Conservation (phyloP, 2,113 vertebrate species). For the Petaurus breviceps region DNA sequence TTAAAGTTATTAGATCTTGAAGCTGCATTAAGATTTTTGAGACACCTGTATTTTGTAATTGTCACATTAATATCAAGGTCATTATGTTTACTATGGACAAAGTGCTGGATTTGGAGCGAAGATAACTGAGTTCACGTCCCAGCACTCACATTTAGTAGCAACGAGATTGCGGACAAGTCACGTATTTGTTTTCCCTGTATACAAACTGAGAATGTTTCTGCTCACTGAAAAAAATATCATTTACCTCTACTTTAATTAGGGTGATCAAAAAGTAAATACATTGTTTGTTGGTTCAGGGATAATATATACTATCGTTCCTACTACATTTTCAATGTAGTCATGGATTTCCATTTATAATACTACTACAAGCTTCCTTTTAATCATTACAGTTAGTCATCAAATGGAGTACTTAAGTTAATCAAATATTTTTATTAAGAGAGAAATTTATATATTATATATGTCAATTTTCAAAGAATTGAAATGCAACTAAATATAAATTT, state of each 20-base stretch:
- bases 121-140: background rate
- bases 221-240: constrained; percentile 14
- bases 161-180: background rate
- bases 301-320: constrained; percentile 21
- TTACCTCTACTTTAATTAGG: constrained; percentile 39
- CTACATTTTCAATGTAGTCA: constrained; percentile 39
- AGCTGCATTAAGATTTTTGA: background rate
- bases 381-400: background rate
- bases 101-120: background rate
- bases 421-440: constrained; percentile 22
- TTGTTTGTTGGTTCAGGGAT: constrained; percentile 17
- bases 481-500: background rate
- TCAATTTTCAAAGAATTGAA: constrained; percentile 36
- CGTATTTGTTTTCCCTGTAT: constrained; percentile 4
- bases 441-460: background rate
- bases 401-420: constrained; percentile 45
- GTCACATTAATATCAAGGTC: background rate
- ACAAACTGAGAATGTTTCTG: constrained; percentile 34
- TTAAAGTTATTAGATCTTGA: background rate
- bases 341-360: constrained; percentile 47
- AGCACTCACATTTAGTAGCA: background rate
- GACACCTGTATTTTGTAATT: background rate
- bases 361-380: constrained; percentile 27
- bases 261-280: constrained; percentile 51
- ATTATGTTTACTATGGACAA: background rate